Evolutionary conservation across 2,888 invertebrate genomes (phyloP).

Genomic region (Athetis lepigone): DNA sequence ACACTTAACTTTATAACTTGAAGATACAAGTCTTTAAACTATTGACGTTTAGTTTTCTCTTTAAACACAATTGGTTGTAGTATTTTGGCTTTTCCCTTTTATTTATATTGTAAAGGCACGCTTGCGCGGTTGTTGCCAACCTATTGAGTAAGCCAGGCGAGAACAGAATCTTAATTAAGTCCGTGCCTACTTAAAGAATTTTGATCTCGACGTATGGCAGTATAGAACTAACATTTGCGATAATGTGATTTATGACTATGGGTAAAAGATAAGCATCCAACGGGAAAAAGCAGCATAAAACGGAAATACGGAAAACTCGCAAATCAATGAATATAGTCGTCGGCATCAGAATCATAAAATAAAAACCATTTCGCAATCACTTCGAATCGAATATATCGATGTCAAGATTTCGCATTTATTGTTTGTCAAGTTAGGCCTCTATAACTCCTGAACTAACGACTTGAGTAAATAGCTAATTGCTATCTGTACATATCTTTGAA

Average conservation of each 20-base stretch:
- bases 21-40: slow-evolving; percentile 13
- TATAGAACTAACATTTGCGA: neutral
- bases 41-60: slow-evolving; percentile 23
- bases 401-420: too few species aligned
- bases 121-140: slow-evolving; percentile 5
- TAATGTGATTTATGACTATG: neutral
- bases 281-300: too few species aligned
- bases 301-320: too few species aligned
- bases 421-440: too few species aligned
- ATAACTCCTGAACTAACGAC: too few species aligned
- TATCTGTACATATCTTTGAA: too few species aligned
- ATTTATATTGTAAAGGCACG: slow-evolving; percentile 2
- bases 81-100: neutral
- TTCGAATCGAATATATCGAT: too few species aligned
- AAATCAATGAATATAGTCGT: too few species aligned
- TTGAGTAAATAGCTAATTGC: too few species aligned
- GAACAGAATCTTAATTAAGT: slow-evolving; percentile 46
- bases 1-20: slow-evolving; percentile 50
- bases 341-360: too few species aligned
- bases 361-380: too few species aligned
- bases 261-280: too few species aligned
- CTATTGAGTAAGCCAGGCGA: slow-evolving; percentile 27
- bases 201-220: neutral
- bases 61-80: slow-evolving; percentile 23
- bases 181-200: slow-evolving; percentile 31